Evolutionary conservation across 2,797 vertebrate species (phyloP), one percentile per base, ranked within the genome.

Genomic region (Furcifer pardalis): DNA sequence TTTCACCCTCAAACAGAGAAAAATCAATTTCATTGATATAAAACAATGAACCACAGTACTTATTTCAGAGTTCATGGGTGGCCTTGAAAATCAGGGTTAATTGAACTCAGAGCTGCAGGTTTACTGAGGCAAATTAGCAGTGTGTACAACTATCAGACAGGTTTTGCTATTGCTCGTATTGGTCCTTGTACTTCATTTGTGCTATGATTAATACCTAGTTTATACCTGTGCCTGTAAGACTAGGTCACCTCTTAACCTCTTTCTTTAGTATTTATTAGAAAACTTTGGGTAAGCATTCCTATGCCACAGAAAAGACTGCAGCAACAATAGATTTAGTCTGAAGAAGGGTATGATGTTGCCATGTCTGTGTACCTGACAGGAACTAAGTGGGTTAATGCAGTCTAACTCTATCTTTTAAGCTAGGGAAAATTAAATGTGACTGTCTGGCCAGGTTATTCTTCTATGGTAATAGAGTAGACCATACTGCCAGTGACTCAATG

Each of bases 51-150:
- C 85, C 89, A 88, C 82, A 81, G 21, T 94, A 94, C 95, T 96
- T 95, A 94, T 94, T 92, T 89, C 89, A 3, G 93, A 94, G 93
- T 96, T 96, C 95, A 96, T 94, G 92, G 94, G 92, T 92, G 91
- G 95, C 95, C 95, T 93, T 94, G 88, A 91, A 93, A 94, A 94
- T 92, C 94, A 94, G 94, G 94, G 95, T 95, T 96, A 96, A 96
- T 96, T 96, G 95, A 94, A 93, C 96, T 95, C 90, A 92, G 93
- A 95, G 91, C 92, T 94, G 88, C 91, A 89, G 91, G 94, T 89
- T 94, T 94, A 93, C 92, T 84, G 92, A 94, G 93, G 94, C 94
- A 91, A 96, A 95, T 95, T 96, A 96, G 95, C 93, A 92, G 90
- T 90, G 89, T 89, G 91, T 77, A 87, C 81, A 85, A 91, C 92